Base-by-base conservation (phyloP, 92 coral and sea anemone genomes). In the Bergia sp. region DNA sequence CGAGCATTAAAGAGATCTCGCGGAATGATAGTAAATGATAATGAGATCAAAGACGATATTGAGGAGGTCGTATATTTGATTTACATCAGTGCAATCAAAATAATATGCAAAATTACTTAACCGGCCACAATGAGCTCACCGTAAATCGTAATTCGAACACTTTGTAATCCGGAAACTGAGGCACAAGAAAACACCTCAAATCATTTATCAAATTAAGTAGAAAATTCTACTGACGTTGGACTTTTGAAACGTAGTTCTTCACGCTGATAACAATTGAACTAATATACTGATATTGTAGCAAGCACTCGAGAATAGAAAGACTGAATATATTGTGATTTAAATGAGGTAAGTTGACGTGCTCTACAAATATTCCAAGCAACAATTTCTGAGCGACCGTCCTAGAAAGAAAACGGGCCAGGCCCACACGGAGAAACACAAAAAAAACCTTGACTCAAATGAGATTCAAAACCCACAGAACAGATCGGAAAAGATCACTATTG, bases 61-160 rank as follows among this genome's bases (percentile, higher is more conserved):
- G 67, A 36, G 77, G 18, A 58, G 64, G 38, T 79, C 83, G 55
- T 39, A 79, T 45, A 49, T 45, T 37, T 53, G 73, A 20, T 10
- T 53, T 79, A 23, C 69, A 36, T 36, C 83, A 58, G 37, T 7
- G 71, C 71, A 55, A 55, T 57, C 13, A 39, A 57, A 37, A 37
- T 67, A 58, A 36, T 80, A 55, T 55, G 72, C 57, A 80, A 55
- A 80, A 57, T 53, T 53, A 10, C 11, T 53, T 53, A 53, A 10
- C 39, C 57, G 38, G 37, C 50, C 72, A 73, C 72, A 57, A 57
- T 80, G 85, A 80, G 73, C 85, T 80, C 85, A 37, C 43, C 12
- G 13, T 7, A 55, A 5, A 37, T 23, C 12, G 13, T 7, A 55
- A 5, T 57, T 80, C 36, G 15, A 80, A 53, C 49, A 53, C 85